Conservation (phyloP, 37 sponge, comb jelly and placozoan species). For the Aphrocallistes beatrix region DNA sequence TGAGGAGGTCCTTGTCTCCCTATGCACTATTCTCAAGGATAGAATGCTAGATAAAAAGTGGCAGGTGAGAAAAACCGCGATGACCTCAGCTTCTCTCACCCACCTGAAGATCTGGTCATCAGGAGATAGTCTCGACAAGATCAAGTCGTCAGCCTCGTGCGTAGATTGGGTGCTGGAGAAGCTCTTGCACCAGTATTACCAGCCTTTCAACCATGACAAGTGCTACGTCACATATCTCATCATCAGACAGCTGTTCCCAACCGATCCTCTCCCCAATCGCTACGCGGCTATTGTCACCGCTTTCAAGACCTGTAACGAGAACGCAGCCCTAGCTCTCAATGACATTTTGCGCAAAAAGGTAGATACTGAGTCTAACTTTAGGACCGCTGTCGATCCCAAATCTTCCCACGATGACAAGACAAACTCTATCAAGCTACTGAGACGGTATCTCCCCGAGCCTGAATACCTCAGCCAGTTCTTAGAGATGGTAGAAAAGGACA, state of each 20-base stretch:
- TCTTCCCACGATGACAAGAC: not conserved
- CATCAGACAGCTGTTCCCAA: not conserved
- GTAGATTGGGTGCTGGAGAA: constrained; percentile 8
- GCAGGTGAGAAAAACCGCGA: constrained; percentile 15
- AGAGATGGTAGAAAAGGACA: not conserved
- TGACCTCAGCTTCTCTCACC: not conserved
- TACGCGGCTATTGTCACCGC: not conserved
- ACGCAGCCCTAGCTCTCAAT: not conserved
- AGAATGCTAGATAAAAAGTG: not conserved
- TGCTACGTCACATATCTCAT: not conserved
- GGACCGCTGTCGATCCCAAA: not conserved
- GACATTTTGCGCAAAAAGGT: not conserved
- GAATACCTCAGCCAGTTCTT: not conserved
- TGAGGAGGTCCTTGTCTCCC: not conserved
- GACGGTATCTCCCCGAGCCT: not conserved
- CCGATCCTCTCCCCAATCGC: not conserved
- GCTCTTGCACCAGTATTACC: not conserved
- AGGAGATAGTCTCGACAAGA: not conserved
- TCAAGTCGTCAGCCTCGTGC: not conserved
- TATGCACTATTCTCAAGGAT: not conserved
- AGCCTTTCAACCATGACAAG: constrained; percentile 12
- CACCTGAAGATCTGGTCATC: not conserved
- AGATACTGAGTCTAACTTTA: not conserved
- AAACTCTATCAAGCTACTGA: not conserved
- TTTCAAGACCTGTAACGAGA: not conserved